These are phyloP conservation scores for Clepsis dumicolana DNA, from an alignment of 2,888 invertebrate genomes.

Conservation along the genomic window DNA sequence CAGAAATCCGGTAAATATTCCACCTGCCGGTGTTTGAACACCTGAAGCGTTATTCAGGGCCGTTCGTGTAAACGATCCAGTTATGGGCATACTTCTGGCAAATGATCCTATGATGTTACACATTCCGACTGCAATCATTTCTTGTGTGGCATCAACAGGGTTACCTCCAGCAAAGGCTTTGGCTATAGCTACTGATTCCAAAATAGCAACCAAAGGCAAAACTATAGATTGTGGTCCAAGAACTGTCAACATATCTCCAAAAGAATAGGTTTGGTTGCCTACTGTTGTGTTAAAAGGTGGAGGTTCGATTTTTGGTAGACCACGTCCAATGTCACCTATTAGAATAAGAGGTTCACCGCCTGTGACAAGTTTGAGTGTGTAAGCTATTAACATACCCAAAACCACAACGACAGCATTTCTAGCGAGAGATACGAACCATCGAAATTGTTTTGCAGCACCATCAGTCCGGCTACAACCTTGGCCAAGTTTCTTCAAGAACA, in stretches of 20 bases:
- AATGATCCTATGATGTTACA: slow-evolving; percentile 94
- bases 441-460: slow-evolving; percentile 75
- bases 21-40: slow-evolving; percentile 93
- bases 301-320: slow-evolving; percentile 88
- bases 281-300: slow-evolving; percentile 89
- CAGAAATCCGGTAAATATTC: slow-evolving; percentile 90
- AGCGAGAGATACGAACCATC: slow-evolving; percentile 89
- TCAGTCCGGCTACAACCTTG: slow-evolving; percentile 81
- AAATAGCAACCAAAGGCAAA: slow-evolving; percentile 89
- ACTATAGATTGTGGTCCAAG: slow-evolving; percentile 88
- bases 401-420: slow-evolving; percentile 94
- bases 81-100: slow-evolving; percentile 94
- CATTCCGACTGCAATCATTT: slow-evolving; percentile 95
- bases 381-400: slow-evolving; percentile 89
- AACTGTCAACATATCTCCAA: slow-evolving; percentile 87
- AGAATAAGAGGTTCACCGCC: slow-evolving; percentile 87
- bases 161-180: slow-evolving; percentile 93
- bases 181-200: slow-evolving; percentile 91
- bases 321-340: slow-evolving; percentile 89
- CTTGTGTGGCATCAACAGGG: slow-evolving; percentile 94
- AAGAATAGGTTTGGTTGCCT: slow-evolving; percentile 87
- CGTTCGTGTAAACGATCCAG: slow-evolving; percentile 94
- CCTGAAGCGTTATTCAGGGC: slow-evolving; percentile 97
- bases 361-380: slow-evolving; percentile 60
- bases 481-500: slow-evolving; percentile 88